A percentile compares a stretch with the other conserved stretches of the same genome.
Evolutionary conservation across 2,797 vertebrate species (phyloP).

Genomic region (Sparus aurata): DNA sequence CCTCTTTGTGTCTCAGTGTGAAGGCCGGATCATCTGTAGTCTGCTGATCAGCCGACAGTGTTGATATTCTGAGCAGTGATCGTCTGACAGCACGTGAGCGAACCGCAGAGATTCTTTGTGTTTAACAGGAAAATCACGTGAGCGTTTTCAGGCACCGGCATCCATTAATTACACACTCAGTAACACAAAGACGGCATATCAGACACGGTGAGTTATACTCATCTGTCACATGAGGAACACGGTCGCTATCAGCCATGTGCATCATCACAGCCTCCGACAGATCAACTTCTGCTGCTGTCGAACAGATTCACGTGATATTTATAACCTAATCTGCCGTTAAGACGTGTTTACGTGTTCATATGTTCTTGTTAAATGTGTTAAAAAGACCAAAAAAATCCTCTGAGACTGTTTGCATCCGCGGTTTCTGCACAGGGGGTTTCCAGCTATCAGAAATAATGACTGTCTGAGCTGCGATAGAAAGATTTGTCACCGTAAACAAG

Average conservation of each 20-base stretch:
- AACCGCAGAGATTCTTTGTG: neutral
- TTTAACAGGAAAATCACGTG: constrained; percentile 11
- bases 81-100: neutral
- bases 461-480: no score
- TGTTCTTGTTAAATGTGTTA: neutral
- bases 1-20: neutral
- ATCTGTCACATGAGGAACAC: constrained; percentile 9
- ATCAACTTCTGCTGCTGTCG: neutral
- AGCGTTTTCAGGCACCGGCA: neutral
- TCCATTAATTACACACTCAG: constrained; percentile 34
- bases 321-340: neutral
- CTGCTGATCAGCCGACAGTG: constrained; percentile 28
- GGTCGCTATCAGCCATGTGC: neutral
- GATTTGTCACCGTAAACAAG: no score
- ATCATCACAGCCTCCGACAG: neutral
- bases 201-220: neutral
- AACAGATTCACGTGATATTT: neutral
- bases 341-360: neutral
- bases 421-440: no score
- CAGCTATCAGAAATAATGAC: no score
- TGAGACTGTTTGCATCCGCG: no score
- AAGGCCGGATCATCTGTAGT: constrained; percentile 19
- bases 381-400: neutral
- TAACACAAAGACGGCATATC: neutral
- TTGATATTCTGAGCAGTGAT: constrained; percentile 37